phyloP scores from a whole-genome alignment of 2,113 vertebrate species.

The Plecotus auritus region DNA sequence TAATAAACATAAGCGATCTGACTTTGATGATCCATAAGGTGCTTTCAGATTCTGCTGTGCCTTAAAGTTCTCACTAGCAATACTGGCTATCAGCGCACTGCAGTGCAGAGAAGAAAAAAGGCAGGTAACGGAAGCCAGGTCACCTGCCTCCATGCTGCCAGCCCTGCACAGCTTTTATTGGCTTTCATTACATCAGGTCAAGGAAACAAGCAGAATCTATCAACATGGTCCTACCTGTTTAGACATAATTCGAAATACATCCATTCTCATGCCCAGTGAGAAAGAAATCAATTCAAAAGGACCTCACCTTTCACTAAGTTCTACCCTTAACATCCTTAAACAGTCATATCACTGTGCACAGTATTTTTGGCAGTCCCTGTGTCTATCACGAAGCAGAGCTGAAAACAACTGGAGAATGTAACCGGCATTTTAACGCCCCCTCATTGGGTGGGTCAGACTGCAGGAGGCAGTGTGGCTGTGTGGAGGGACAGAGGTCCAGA shows the following conservation, averaged over 20 bases:
- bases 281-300: neutral
- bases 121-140: neutral
- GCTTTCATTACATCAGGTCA: slow-evolving; percentile 36
- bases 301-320: slow-evolving; percentile 9
- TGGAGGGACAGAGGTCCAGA: neutral
- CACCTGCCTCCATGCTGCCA: neutral
- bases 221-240: neutral
- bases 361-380: slow-evolving; percentile 30
- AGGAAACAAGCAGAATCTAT: slow-evolving; percentile 16
- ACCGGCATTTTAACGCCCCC: neutral
- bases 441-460: neutral
- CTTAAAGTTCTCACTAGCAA: neutral
- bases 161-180: neutral
- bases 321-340: slow-evolving; percentile 25
- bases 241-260: slow-evolving; percentile 24
- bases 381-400: neutral
- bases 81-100: neutral
- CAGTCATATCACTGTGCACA: neutral
- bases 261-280: neutral
- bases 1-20: neutral
- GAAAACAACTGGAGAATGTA: neutral
- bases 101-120: neutral
- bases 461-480: slow-evolving; percentile 59
- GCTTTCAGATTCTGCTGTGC: neutral
- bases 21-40: neutral